Evolutionary conservation across 2,797 vertebrate genomes (phyloP).

Genomic region (Rhinoraja longicauda): DNA sequence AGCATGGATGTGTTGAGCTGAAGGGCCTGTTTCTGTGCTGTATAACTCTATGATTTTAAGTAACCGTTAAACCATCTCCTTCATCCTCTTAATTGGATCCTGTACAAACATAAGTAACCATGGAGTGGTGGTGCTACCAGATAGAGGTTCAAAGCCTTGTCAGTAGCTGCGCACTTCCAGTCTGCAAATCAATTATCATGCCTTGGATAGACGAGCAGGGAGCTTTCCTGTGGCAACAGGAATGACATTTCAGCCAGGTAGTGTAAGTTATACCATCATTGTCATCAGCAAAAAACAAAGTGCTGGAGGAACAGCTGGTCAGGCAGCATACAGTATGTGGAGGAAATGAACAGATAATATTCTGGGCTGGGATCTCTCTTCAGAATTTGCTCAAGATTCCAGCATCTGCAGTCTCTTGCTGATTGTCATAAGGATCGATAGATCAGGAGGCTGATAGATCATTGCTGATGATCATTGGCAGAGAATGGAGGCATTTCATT

Average conservation of each 20-base stretch:
- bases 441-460: not conserved
- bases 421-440: not conserved
- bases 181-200: not conserved
- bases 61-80: not conserved
- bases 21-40: no score
- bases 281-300: not conserved
- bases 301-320: no score
- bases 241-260: not conserved
- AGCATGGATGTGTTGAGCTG: no score
- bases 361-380: no score
- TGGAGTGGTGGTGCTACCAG: not conserved
- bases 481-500: no score
- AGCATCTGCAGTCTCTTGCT: not conserved
- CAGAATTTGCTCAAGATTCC: no score
- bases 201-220: not conserved
- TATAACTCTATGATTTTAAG: not conserved
- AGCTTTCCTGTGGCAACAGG: not conserved
- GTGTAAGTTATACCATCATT: not conserved
- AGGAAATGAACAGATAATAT: no score
- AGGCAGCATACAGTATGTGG: no score
- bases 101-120: not conserved
- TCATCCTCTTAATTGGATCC: not conserved
- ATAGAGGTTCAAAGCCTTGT: not conserved
- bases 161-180: not conserved
- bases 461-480: no score